Percentiles rank a stretch among this genome's conserved stretches.
Evolutionary conservation across 2,113 vertebrate genomes (phyloP).

Genomic region (Aramus guarauna): DNA sequence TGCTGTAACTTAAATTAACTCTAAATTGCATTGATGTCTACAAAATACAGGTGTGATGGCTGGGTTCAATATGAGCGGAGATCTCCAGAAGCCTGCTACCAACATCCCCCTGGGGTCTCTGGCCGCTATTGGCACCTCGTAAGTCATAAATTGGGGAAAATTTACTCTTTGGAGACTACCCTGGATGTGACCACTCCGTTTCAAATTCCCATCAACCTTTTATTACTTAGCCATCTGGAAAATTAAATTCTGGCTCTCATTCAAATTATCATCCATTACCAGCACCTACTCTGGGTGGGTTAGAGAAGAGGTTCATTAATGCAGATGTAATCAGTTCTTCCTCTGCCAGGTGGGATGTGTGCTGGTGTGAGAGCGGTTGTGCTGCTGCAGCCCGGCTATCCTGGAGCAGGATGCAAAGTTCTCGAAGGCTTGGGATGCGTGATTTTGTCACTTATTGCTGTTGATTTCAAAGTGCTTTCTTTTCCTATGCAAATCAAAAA

Average conservation of each 20-base stretch:
- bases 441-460: not conserved
- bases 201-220: conserved; percentile 53
- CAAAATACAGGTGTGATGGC: conserved; percentile 90
- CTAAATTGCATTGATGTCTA: conserved; percentile 10
- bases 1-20: not conserved
- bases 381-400: not conserved
- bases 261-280: conserved; percentile 24
- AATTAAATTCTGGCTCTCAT: conserved; percentile 59
- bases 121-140: conserved; percentile 93
- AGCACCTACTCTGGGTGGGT: not conserved
- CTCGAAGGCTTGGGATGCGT: fast-evolving
- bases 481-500: not conserved
- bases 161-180: conserved; percentile 11
- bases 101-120: conserved; percentile 95
- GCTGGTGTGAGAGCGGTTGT: not conserved
- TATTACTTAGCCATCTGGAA: conserved; percentile 60
- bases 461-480: not conserved
- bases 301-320: not conserved
- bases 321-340: not conserved
- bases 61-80: conserved; percentile 98
- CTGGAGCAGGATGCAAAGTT: not conserved
- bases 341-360: not conserved
- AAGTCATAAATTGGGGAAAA: conserved; percentile 61
- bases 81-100: conserved; percentile 87
- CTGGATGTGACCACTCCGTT: conserved; percentile 45